Percentiles rank a stretch among this genome's conserved stretches.
These are phyloP conservation scores for Dinocampus coccinellae DNA, from an alignment of 2,888 invertebrate species.

Conservation along the genomic window DNA sequence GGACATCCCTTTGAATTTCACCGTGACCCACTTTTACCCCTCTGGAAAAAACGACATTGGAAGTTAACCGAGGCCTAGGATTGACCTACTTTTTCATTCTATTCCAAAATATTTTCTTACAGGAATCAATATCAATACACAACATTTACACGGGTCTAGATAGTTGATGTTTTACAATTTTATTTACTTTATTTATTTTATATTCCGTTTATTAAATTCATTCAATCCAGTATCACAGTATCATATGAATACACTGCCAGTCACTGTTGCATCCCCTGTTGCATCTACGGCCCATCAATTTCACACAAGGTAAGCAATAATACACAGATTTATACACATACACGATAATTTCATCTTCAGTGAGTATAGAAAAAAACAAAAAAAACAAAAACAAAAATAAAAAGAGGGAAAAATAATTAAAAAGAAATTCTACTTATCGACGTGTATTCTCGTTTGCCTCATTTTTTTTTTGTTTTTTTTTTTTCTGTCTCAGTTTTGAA, in stretches of 20 bases:
- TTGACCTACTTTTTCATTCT: constrained; percentile 25
- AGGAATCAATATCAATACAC: constrained; percentile 35
- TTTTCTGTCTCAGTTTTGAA: neutral
- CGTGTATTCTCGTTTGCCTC: neutral
- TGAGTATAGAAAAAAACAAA: too few relatives aligned
- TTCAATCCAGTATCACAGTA: neutral
- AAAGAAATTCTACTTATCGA: too few relatives aligned
- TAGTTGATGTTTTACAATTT: neutral
- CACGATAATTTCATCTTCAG: too few relatives aligned
- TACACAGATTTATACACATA: too few relatives aligned
- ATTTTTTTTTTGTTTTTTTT: neutral
- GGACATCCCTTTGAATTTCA: neutral
- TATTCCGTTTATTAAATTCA: too few relatives aligned
- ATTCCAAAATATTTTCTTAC: neutral
- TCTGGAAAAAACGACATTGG: constrained; percentile 9
- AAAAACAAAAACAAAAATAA: too few relatives aligned
- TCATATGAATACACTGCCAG: too few relatives aligned
- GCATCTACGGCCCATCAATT: too few relatives aligned
- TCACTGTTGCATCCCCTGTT: too few relatives aligned
- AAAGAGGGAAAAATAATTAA: too few relatives aligned
- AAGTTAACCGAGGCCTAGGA: constrained; percentile 32
- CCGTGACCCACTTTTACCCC: constrained; percentile 42
- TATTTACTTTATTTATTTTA: neutral
- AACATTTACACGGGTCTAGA: constrained; percentile 39
- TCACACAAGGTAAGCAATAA: too few relatives aligned